phyloP scores from a whole-genome alignment of 2,113 vertebrate genomes.

The Tamias sibiricus region DNA sequence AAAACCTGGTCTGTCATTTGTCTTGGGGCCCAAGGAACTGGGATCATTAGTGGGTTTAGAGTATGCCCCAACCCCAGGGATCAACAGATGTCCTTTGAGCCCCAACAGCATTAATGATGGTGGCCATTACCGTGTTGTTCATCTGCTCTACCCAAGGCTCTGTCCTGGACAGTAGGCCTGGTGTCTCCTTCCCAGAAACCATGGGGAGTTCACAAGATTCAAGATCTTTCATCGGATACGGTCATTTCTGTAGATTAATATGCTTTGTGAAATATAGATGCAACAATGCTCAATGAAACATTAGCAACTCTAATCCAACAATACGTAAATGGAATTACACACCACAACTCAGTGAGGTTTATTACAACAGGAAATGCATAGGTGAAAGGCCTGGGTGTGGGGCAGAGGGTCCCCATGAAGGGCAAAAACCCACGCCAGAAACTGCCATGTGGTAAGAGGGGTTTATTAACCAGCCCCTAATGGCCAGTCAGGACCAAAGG shows the following conservation, averaged over 20 bases:
- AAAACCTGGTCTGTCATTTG: not conserved
- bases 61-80: not conserved
- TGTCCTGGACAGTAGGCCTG: not conserved
- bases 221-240: not conserved
- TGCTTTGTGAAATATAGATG: too few relatives aligned
- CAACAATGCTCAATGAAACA: too few relatives aligned
- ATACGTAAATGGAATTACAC: too few relatives aligned
- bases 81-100: not conserved
- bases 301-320: too few relatives aligned
- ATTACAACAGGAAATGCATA: not conserved
- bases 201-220: not conserved
- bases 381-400: not conserved
- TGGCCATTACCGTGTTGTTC: fast-evolving
- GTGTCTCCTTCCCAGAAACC: fast-evolving
- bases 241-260: not conserved
- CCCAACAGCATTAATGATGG: too few relatives aligned
- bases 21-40: not conserved
- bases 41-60: not conserved
- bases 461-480: too few relatives aligned
- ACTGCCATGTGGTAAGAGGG: too few relatives aligned
- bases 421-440: too few relatives aligned
- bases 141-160: not conserved
- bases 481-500: too few relatives aligned
- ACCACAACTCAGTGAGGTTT: not conserved
- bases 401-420: fast-evolving